phyloP scores from a whole-genome alignment of 2,113 vertebrate species.

The Amazona guildingii region DNA sequence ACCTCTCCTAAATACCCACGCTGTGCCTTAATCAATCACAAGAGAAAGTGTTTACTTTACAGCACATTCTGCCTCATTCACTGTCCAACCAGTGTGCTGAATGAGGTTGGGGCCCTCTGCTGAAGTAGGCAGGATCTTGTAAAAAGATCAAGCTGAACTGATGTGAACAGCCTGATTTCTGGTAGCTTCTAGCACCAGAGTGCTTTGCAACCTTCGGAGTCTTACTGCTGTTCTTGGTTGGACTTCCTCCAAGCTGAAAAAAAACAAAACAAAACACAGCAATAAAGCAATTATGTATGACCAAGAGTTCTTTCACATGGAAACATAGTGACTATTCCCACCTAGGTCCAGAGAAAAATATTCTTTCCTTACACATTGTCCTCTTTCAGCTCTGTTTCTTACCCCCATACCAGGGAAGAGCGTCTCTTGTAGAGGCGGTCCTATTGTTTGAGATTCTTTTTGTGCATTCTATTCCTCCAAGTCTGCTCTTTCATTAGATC shows the following conservation, averaged over 20 bases:
- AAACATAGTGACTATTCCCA: not conserved
- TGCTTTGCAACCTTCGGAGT: not conserved
- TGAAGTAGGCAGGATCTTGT: not conserved
- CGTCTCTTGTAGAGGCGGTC: not conserved
- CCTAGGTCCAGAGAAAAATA: not conserved
- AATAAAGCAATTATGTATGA: not conserved
- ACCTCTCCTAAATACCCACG: not conserved
- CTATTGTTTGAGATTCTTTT: not conserved
- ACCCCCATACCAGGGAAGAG: not conserved
- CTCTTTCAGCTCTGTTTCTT: not conserved
- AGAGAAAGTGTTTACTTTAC: not conserved
- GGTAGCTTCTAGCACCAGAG: not conserved
- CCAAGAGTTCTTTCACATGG: not conserved
- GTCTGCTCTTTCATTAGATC: not conserved
- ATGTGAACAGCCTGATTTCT: not conserved
- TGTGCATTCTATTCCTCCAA: not conserved
- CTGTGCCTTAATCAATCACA: not conserved
- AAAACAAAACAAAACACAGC: not conserved
- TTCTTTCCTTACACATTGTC: not conserved
- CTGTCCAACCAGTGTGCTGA: accelerated
- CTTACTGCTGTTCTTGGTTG: slow-evolving; percentile 1
- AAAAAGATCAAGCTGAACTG: slow-evolving; percentile 18
- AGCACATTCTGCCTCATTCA: not conserved
- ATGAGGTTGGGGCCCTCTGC: not conserved
- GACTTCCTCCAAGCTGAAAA: not conserved